These are phyloP conservation scores for Theocolax elegans DNA, from an alignment of 1,140 invertebrate species.

Conservation along the genomic window DNA sequence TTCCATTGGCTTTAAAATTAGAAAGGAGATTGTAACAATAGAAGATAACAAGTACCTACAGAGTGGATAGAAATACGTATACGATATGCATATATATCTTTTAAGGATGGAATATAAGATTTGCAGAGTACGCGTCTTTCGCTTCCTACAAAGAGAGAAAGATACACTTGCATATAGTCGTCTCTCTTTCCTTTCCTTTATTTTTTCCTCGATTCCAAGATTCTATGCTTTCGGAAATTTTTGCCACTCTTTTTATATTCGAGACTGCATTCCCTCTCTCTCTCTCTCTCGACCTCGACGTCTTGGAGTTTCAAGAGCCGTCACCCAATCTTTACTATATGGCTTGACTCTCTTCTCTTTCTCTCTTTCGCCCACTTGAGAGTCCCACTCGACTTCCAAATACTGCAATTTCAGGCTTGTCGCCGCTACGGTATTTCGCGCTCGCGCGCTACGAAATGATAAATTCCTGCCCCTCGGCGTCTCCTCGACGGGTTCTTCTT, in stretches of 20 bases:
- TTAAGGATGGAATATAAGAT: background rate
- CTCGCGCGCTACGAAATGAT: conserved; percentile 24
- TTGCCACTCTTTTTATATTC: conserved; percentile 10
- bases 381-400: conserved; percentile 22
- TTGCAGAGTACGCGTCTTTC: background rate
- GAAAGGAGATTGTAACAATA: too few species aligned
- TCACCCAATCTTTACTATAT: conserved; percentile 10
- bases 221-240: conserved; percentile 13
- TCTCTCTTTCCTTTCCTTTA: background rate
- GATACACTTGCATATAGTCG: background rate
- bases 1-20: too few species aligned
- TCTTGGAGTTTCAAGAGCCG: conserved; percentile 26
- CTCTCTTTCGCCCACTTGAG: background rate
- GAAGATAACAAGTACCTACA: too few species aligned
- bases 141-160: background rate
- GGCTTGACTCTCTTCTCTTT: conserved; percentile 1
- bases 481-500: conserved; percentile 17
- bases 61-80: too few species aligned
- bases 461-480: conserved; percentile 17
- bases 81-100: too few species aligned
- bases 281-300: background rate
- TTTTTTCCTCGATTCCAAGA: conserved; percentile 1
- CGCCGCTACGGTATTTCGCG: conserved; percentile 21
- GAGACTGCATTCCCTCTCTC: conserved; percentile 4
- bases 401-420: conserved; percentile 35